Evolutionary conservation across 2,888 invertebrate genomes (phyloP), one percentile per base, ranked within the genome.

Genomic region (Strigamia transsilvanica): DNA sequence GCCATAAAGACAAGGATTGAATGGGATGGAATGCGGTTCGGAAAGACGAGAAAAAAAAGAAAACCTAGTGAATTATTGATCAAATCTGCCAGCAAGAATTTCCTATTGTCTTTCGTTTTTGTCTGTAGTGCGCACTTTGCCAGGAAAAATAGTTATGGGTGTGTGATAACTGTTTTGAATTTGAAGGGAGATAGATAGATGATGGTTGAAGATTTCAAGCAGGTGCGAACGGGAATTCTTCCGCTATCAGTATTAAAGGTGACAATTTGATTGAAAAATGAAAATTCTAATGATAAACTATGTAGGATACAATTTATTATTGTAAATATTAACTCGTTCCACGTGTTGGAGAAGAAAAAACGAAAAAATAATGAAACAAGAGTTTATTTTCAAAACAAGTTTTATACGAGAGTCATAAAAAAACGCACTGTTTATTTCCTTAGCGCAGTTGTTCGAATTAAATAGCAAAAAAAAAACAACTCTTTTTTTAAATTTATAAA

Each of bases 81-180:
- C 66, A 66, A 51, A 27, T 66, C 66, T 66, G 66, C 66, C 27
- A 66, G 66, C 66, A 27, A 51, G 51, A 51, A 66, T 27, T 66
- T 66, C 66, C 27, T 66, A 66, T 66, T 66, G 32, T 66, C 23
- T 66, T 66, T 66, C 13, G 21, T 66, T 18, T 66, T 32, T 66
- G 27, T 15, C 32, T 27, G 6, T 66, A 27, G 13, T 27, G 9
- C 27, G 27, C 9, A 32, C 27, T 66, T 66, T 23, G 61, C 3
- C n/a, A 23, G 3, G 66, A 66, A 27, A 66, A 66, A 32, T 4
- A 23, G 27, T 27, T 66, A 27, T 4, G n/a, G 10, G 41, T 61
- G 61, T 15, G 23, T 23, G 66, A 66, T 23, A 27, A 66, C 27
- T 66, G 15, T 27, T 32, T 23, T 6, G 13, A 66, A n/a, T n/a